These are phyloP conservation scores for Ceratosolen solmsi DNA, from an alignment of 1,140 invertebrate species.

Conservation along the genomic window DNA sequence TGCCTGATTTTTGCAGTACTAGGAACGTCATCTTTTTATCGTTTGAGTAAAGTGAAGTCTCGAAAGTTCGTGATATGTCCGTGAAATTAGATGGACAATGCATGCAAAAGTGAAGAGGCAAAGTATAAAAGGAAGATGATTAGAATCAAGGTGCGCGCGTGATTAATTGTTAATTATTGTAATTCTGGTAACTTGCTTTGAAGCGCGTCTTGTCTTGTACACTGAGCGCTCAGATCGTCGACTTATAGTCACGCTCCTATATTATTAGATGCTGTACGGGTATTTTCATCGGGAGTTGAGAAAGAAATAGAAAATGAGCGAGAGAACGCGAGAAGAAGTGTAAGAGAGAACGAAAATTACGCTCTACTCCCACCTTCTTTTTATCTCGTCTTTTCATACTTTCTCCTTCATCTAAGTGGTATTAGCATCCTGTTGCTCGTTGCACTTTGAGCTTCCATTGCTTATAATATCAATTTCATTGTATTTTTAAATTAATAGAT, in stretches of 20 bases:
- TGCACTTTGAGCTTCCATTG: too few species aligned
- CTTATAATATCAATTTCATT: too few species aligned
- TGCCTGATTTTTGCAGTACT: background rate
- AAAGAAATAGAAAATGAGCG: background rate
- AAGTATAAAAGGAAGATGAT: background rate
- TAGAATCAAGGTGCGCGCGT: background rate
- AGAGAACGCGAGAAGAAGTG: background rate
- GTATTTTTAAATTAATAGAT: too few species aligned
- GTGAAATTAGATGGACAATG: background rate
- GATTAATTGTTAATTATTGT: background rate
- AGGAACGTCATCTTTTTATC: background rate
- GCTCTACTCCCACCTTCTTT: background rate
- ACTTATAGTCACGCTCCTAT: too few species aligned
- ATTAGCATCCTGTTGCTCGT: too few species aligned
- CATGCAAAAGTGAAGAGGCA: background rate
- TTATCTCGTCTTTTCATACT: too few species aligned
- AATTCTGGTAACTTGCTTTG: background rate
- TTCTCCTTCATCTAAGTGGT: too few species aligned
- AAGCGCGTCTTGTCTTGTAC: background rate
- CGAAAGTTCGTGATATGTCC: background rate
- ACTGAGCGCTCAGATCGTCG: background rate
- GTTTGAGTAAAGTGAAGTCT: background rate
- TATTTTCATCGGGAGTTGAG: slow-evolving; percentile 14
- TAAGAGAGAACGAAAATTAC: background rate
- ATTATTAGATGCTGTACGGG: too few species aligned